Evolutionary conservation across 2,888 invertebrate genomes (phyloP), one percentile per base, ranked within the genome.

Genomic region (Conus canariensis): DNA sequence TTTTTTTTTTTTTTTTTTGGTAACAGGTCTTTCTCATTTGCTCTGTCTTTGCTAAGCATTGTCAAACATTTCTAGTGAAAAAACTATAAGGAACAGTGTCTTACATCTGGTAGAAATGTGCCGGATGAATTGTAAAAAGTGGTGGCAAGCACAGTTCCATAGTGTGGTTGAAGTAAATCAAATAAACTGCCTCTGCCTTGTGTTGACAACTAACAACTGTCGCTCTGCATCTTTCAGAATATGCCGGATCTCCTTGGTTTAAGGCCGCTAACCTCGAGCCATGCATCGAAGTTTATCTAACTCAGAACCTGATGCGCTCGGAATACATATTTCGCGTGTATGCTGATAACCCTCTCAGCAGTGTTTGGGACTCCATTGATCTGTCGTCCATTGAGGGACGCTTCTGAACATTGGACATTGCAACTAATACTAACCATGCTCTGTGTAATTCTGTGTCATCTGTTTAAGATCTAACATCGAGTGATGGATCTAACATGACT

Each of bases 271-370:
- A 91, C 90, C 90, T 92, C 59, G 91, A 92, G 89, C 92, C 93
- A 19, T 90, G 87, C 90, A 92, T 93, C 89, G 90, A 93, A 82
- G 91, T 93, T 59, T 93, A 92, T 90, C 74, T 91, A 90, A 92
- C 93, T 64, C 90, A 91, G 82, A 94, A 93, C 88, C 88, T 94
- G 56, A 94, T 94, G 25, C 94, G 94, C 85, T 92, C 92, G 56
- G 93, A 95, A 30, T 96, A 95, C 91, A 92, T 94, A 90, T 96
- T 95, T 93, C 92, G 95, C 87, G 94, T 96, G 45, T 93, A 94
- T 67, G 95, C 96, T 25, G 95, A 94, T 91, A 96, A 96, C 91
- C 93, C 93, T 19, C 92, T 93, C 19, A 93, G 92, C 88, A 91
- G 87, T 89, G 91, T 92, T 1, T 93, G 92, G 92, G 93, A 93